Conservation (phyloP, 2,113 vertebrate genomes). For the Tringa solitaria region DNA sequence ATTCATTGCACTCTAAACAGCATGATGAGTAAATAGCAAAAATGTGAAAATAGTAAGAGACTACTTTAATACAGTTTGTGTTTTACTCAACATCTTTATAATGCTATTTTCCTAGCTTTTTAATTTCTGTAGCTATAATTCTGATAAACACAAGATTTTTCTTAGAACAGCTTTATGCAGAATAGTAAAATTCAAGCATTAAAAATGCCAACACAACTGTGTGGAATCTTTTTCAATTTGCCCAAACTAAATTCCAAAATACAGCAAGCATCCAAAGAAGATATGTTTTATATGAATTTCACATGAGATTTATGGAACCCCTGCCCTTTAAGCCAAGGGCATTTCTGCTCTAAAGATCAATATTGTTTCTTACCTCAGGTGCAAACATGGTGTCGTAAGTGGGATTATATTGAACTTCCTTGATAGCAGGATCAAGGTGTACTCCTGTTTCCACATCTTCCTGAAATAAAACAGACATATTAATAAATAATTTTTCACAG, state of each 20-base stretch:
- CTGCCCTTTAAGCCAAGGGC: not conserved
- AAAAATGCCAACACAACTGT: not conserved
- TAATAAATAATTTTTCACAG: not conserved
- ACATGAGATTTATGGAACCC: not conserved
- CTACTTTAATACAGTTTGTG: not conserved
- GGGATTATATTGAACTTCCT: conserved; percentile 92
- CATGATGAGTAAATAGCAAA: not conserved
- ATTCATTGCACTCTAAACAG: not conserved
- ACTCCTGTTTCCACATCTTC: conserved; percentile 92
- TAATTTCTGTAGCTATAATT: not conserved
- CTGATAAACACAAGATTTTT: not conserved
- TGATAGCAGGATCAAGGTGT: conserved; percentile 91
- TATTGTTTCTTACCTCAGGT: conserved; percentile 83
- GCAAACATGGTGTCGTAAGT: conserved; percentile 97
- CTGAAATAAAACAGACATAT: conserved; percentile 70
- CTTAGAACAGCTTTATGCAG: not conserved
- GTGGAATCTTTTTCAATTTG: not conserved
- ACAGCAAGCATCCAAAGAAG: not conserved
- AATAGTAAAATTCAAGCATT: not conserved
- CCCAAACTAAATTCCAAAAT: not conserved
- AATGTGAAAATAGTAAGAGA: not conserved
- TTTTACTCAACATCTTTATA: not conserved
- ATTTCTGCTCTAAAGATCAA: not conserved
- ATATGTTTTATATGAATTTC: not conserved
- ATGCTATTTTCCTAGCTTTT: not conserved